These are phyloP conservation scores for Cacatua alba DNA, from an alignment of 2,113 vertebrate genomes.

Conservation along the genomic window DNA sequence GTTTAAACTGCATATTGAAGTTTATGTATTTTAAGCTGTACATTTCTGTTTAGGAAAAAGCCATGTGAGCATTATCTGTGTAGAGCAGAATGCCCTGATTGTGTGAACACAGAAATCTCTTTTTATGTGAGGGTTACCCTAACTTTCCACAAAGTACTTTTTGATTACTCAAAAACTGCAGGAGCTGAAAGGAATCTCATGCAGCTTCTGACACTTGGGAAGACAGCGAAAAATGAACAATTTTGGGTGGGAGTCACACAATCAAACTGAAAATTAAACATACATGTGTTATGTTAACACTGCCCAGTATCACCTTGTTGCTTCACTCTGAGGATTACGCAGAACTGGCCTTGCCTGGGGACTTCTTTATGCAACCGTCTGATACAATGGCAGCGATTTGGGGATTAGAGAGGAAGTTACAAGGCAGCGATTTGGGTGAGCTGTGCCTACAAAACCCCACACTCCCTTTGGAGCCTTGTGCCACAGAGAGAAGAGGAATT, in stretches of 20 bases:
- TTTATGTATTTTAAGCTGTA: not conserved
- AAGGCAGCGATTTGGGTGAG: constrained; percentile 41
- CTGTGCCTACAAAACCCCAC: not conserved
- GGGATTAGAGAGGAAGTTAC: constrained; percentile 41
- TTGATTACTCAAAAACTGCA: not conserved
- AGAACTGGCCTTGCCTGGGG: not conserved
- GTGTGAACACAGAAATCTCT: not conserved
- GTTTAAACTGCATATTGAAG: not conserved
- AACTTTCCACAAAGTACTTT: not conserved
- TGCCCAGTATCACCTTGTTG: not conserved
- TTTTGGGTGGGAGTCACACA: constrained; percentile 48
- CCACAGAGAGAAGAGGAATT: constrained; percentile 2
- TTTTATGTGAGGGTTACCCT: not conserved
- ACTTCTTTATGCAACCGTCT: not conserved
- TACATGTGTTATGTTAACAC: constrained; percentile 26
- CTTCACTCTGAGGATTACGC: not conserved
- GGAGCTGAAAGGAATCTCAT: not conserved
- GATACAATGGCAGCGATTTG: constrained; percentile 31
- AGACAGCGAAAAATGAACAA: not conserved
- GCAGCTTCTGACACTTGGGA: not conserved
- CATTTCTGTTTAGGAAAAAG: not conserved
- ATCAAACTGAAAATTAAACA: constrained; percentile 56
- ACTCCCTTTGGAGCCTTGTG: not conserved
- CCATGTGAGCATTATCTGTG: not conserved
- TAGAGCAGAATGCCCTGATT: not conserved